These are phyloP conservation scores for Baryphthengus martii DNA, from an alignment of 2,113 vertebrate species.

Conservation along the genomic window DNA sequence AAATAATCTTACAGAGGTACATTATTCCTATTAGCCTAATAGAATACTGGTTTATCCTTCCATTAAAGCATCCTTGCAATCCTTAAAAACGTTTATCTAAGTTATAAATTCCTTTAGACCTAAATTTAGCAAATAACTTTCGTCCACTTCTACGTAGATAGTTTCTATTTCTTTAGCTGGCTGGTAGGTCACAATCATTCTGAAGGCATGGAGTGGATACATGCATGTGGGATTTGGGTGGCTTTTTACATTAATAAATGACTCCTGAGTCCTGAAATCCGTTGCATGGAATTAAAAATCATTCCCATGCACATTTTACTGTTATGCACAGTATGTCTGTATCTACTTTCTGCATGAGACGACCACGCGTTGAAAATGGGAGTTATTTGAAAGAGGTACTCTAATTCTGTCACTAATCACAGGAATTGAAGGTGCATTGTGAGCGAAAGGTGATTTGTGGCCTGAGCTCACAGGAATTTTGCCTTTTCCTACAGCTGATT, in stretches of 20 bases:
- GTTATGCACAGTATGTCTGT: background rate
- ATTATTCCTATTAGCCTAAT: constrained; percentile 33
- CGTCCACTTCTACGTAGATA: background rate
- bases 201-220: background rate
- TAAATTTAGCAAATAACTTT: background rate
- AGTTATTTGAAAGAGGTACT: background rate
- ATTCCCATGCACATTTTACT: constrained; percentile 1
- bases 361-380: background rate
- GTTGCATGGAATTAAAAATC: constrained; percentile 24
- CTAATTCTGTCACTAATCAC: background rate
- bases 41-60: background rate
- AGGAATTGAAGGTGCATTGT: background rate
- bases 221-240: background rate
- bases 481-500: constrained; percentile 78
- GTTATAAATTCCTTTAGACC: background rate
- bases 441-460: fast-evolving
- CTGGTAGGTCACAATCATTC: background rate
- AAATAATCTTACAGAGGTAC: constrained; percentile 51
- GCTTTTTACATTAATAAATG: background rate
- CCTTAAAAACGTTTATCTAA: background rate
- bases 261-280: background rate
- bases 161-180: background rate
- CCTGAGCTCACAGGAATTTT: background rate
- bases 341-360: constrained; percentile 44
- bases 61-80: background rate